Evolutionary conservation across 2,113 vertebrate species (phyloP).

Genomic region (Chaenogobius annularis): DNA sequence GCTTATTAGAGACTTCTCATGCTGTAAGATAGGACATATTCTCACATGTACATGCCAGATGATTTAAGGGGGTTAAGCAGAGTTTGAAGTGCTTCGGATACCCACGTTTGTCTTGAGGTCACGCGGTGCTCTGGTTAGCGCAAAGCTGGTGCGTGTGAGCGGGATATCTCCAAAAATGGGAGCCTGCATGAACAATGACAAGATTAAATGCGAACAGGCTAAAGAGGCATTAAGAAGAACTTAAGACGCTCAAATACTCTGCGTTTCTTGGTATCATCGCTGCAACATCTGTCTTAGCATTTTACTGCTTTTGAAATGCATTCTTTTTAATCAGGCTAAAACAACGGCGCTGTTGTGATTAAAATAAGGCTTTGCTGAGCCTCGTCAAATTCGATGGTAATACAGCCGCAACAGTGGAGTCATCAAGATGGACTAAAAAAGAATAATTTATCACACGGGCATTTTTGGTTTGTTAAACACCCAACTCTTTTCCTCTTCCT

Average conservation of each 20-base stretch:
- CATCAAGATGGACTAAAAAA: slow-evolving; percentile 22
- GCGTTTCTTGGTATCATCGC: slow-evolving; percentile 56
- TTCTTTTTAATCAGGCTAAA: slow-evolving; percentile 45
- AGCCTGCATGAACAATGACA: slow-evolving; percentile 65
- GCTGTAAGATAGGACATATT: slow-evolving; percentile 62
- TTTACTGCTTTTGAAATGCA: slow-evolving; percentile 37
- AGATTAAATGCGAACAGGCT: slow-evolving; percentile 70
- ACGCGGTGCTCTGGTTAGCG: slow-evolving; percentile 35
- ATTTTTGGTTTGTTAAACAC: slow-evolving; percentile 19
- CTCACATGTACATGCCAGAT: slow-evolving; percentile 57
- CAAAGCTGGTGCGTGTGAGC: slow-evolving; percentile 49
- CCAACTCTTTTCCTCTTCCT: slow-evolving; percentile 31
- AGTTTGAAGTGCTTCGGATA: slow-evolving; percentile 61
- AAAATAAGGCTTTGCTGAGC: slow-evolving; percentile 59
- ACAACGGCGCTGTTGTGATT: slow-evolving; percentile 54
- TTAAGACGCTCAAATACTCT: slow-evolving; percentile 52
- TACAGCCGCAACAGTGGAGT: slow-evolving; percentile 17
- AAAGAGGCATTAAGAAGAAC: slow-evolving; percentile 62
- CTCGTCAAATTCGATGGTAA: slow-evolving; percentile 30
- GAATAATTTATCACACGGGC: slow-evolving; percentile 34
- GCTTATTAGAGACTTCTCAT: slow-evolving; percentile 75
- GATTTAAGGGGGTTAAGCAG: slow-evolving; percentile 65
- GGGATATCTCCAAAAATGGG: slow-evolving; percentile 43
- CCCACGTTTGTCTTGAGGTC: slow-evolving; percentile 57
- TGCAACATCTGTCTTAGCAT: slow-evolving; percentile 61